A percentile compares a stretch with the other conserved stretches of the same genome.
phyloP scores from a whole-genome alignment of 2,113 vertebrate genomes.

The Eurypyga helias region DNA sequence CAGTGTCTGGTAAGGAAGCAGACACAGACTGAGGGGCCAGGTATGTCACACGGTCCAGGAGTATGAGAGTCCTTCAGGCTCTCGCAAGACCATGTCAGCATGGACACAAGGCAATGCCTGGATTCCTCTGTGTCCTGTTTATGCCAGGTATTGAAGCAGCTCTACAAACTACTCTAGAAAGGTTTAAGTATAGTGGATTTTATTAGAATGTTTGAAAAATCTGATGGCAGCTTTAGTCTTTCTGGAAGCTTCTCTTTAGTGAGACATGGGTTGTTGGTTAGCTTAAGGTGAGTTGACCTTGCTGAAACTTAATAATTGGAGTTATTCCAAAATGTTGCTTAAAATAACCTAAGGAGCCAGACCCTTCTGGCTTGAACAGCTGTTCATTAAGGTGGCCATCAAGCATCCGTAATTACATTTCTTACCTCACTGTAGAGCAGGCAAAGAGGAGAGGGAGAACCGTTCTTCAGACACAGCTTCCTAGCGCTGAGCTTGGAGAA shows the following conservation, averaged over 20 bases:
- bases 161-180: neutral
- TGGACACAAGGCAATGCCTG: neutral
- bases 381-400: neutral
- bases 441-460: neutral
- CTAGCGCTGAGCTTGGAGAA: neutral
- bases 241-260: neutral
- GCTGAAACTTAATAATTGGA: neutral
- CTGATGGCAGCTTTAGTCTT: neutral
- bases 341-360: neutral
- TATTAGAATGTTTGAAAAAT: neutral
- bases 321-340: neutral
- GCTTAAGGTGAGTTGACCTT: neutral
- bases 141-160: neutral
- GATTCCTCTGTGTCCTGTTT: neutral
- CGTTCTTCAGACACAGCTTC: neutral
- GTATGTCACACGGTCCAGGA: neutral
- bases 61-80: neutral
- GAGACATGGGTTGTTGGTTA: neutral
- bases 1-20: neutral
- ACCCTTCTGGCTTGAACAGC: neutral
- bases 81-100: neutral
- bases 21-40: neutral
- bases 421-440: neutral
- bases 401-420: neutral
- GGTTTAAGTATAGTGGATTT: neutral